Percentiles rank a stretch among this genome's conserved stretches.
These are phyloP conservation scores for Neuroscelio doddi DNA, from an alignment of 2,888 invertebrate genomes.

Conservation along the genomic window DNA sequence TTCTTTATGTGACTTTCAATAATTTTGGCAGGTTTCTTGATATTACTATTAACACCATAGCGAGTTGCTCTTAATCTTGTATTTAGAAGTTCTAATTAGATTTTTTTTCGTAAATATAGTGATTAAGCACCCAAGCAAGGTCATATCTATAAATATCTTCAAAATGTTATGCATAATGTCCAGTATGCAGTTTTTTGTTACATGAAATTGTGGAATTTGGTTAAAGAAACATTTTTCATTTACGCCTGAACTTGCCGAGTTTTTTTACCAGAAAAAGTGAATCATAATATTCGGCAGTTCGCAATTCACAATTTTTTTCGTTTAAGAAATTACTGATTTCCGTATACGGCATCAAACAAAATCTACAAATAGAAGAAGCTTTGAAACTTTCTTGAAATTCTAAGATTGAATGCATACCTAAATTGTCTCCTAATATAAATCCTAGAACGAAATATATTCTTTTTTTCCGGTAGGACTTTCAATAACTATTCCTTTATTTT, in stretches of 20 bases:
- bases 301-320: constrained; percentile 14
- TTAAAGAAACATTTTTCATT: too few species aligned
- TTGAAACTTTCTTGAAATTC: constrained; percentile 38
- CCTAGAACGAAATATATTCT: constrained; percentile 30
- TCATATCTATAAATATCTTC: constrained; percentile 43
- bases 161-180: constrained; percentile 42
- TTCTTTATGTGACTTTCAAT: constrained; percentile 16
- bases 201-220: too few species aligned
- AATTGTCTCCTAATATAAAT: constrained; percentile 39
- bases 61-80: constrained; percentile 28
- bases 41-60: constrained; percentile 31
- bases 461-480: background rate
- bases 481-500: constrained; percentile 21
- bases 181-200: constrained; percentile 23
- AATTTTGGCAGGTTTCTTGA: constrained; percentile 30
- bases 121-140: constrained; percentile 28
- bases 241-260: too few species aligned
- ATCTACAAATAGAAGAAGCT: constrained; percentile 33
- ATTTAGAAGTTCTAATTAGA: constrained; percentile 27
- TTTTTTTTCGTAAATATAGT: constrained; percentile 34
- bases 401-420: constrained; percentile 34
- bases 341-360: constrained; percentile 23
- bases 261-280: too few species aligned
- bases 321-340: constrained; percentile 16
- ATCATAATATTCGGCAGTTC: too few species aligned